phyloP scores from a whole-genome alignment of 2,113 vertebrate species.

The Macquaria australasica region DNA sequence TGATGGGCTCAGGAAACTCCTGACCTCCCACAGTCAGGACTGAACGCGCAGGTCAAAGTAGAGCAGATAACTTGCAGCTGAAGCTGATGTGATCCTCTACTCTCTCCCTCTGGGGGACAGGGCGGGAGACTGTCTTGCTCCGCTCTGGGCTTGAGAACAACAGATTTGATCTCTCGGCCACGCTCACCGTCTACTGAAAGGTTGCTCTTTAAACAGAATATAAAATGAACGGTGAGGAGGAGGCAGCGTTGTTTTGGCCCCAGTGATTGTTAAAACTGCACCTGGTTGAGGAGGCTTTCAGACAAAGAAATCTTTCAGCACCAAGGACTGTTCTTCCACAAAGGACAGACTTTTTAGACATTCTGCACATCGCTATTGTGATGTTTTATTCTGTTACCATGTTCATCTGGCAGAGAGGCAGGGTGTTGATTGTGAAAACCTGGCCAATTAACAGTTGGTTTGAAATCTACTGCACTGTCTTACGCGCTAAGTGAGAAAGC shows the following conservation, averaged over 20 bases:
- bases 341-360: not conserved
- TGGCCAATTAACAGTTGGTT: constrained; percentile 27
- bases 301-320: constrained; percentile 18
- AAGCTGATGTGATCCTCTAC: not conserved
- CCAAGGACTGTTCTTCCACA: constrained; percentile 2
- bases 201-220: constrained; percentile 41
- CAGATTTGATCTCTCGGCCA: constrained; percentile 28
- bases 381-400: not conserved
- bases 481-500: not conserved
- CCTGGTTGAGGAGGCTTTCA: constrained; percentile 21
- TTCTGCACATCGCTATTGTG: not conserved
- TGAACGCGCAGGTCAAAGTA: constrained; percentile 4
- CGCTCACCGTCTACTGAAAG: constrained; percentile 25
- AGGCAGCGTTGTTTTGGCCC: not conserved
- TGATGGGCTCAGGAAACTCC: not conserved
- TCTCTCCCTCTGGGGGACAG: constrained; percentile 30
- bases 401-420: constrained; percentile 7
- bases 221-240: constrained; percentile 10
- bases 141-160: constrained; percentile 30
- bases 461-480: constrained; percentile 22
- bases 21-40: constrained; percentile 4
- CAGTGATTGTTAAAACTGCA: not conserved
- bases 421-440: constrained; percentile 70
- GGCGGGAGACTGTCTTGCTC: constrained; percentile 43
- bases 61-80: constrained; percentile 31